Evolutionary conservation across 23 tunicate genomes (phyloP).

Genomic region (Trididemnum miniatum): DNA sequence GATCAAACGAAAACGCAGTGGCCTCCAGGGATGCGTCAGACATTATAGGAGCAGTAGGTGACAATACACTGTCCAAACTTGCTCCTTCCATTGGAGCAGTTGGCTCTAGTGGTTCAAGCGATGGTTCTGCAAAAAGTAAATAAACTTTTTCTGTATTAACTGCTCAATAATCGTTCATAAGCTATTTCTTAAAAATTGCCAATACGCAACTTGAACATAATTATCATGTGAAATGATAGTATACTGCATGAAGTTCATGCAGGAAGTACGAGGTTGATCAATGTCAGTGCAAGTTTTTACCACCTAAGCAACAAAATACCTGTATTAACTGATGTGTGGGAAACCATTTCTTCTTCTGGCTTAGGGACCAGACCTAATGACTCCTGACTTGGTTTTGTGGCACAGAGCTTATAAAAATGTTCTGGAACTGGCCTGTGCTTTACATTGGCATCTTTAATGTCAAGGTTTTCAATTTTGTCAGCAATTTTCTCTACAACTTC

Average conservation of each 20-base stretch:
- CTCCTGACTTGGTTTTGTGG: conserved; percentile 1
- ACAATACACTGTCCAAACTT: not conserved
- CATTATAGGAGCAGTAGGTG: conserved; percentile 19
- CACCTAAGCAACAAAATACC: not conserved
- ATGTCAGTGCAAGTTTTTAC: too few relatives aligned
- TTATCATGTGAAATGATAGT: too few relatives aligned
- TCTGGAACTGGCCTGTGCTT: conserved; percentile 36
- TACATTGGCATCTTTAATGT: not conserved
- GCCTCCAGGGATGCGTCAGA: not conserved
- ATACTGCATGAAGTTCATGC: too few relatives aligned
- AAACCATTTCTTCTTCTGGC: not conserved
- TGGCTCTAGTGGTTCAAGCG: not conserved
- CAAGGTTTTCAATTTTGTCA: too few relatives aligned
- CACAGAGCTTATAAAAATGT: conserved; percentile 23
- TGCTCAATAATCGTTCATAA: not conserved
- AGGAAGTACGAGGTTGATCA: too few relatives aligned
- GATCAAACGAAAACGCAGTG: not conserved
- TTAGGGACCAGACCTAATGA: not conserved
- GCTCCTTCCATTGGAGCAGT: conserved; percentile 10
- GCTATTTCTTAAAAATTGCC: too few relatives aligned
- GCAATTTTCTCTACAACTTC: too few relatives aligned
- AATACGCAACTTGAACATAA: too few relatives aligned
- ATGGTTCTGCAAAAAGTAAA: not conserved
- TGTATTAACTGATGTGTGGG: not conserved
- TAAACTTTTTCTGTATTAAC: not conserved